phyloP scores from a whole-genome alignment of 2,888 invertebrate species.

The Hirtodrosophila trivittata region DNA sequence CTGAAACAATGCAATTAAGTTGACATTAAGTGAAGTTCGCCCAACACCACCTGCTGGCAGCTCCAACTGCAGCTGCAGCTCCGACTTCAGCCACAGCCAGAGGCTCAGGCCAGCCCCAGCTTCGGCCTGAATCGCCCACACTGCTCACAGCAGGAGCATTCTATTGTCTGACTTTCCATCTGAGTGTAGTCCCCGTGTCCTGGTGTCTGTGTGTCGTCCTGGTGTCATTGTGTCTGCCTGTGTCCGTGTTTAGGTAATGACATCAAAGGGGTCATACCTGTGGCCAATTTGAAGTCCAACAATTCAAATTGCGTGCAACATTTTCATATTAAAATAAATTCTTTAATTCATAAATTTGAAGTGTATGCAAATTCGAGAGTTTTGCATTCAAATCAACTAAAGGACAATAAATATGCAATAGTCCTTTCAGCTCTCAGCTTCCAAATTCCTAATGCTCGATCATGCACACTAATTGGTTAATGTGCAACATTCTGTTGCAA shows the following conservation, averaged over 20 bases:
- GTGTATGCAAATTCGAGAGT: neutral
- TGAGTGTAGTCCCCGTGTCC: neutral
- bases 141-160: conserved; percentile 21
- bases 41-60: conserved; percentile 19
- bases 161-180: conserved; percentile 15
- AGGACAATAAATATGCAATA: neutral
- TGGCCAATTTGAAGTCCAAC: conserved; percentile 51
- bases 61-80: conserved; percentile 1
- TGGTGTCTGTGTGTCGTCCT: conserved; percentile 7
- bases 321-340: conserved; percentile 15
- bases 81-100: conserved; percentile 32
- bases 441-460: no score
- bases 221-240: conserved; percentile 8
- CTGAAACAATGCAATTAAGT: conserved; percentile 81
- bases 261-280: conserved; percentile 63
- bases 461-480: no score
- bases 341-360: neutral
- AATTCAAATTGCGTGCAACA: conserved; percentile 32
- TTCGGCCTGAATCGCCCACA: conserved; percentile 29
- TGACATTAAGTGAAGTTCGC: conserved; percentile 78
- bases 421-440: no score
- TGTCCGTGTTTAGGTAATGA: conserved; percentile 47
- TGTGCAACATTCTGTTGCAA: no score
- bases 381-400: neutral
- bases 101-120: no score